These are phyloP conservation scores for Heliconius charithonia DNA, from an alignment of 2,888 invertebrate species.

Conservation along the genomic window DNA sequence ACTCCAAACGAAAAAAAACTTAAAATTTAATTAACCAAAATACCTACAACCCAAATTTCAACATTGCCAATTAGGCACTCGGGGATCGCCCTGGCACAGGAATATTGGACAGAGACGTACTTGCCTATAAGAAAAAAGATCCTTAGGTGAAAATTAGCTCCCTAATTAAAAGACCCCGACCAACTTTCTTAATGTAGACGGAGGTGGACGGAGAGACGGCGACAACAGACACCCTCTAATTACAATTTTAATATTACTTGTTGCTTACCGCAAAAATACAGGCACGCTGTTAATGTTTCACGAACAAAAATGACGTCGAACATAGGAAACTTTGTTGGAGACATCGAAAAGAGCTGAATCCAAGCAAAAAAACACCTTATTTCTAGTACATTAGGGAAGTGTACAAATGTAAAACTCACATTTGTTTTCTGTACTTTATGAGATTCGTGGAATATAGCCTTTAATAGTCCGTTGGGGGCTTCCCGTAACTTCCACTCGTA, in stretches of 20 bases:
- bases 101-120: conserved; percentile 7
- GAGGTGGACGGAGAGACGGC: conserved; percentile 25
- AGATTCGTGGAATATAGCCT: conserved; percentile 73
- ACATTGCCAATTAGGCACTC: conserved; percentile 19
- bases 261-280: conserved; percentile 73
- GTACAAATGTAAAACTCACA: conserved; percentile 47
- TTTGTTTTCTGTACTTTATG: conserved; percentile 63
- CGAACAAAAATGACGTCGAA: conserved; percentile 75
- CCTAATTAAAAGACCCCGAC: conserved; percentile 40
- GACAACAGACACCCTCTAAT: conserved; percentile 59
- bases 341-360: conserved; percentile 45
- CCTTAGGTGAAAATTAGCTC: conserved; percentile 27
- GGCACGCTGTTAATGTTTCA: conserved; percentile 77
- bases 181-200: conserved; percentile 29
- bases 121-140: conserved; percentile 4
- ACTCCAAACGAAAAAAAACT: not conserved
- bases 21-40: conserved; percentile 11
- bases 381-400: conserved; percentile 52
- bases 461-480: conserved; percentile 73
- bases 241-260: conserved; percentile 77
- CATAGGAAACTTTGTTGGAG: conserved; percentile 59
- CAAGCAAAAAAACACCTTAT: conserved; percentile 56
- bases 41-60: not conserved
- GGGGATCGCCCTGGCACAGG: not conserved
- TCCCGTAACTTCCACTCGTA: conserved; percentile 74